These are phyloP conservation scores for Amblyjoppa proteus DNA, from an alignment of 2,888 invertebrate genomes.

Conservation along the genomic window DNA sequence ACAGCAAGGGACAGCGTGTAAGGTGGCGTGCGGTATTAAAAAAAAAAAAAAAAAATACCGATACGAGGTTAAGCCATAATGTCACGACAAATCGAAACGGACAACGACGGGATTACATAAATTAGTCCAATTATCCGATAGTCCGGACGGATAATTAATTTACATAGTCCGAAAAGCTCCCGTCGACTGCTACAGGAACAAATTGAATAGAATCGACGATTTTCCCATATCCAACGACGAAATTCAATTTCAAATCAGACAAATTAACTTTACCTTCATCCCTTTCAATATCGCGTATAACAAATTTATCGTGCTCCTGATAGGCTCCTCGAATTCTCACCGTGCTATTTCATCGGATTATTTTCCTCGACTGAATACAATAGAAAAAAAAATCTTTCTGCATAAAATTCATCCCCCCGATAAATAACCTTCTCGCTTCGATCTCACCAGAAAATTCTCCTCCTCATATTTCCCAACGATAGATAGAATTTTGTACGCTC, in stretches of 20 bases:
- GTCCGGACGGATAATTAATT: constrained; percentile 47
- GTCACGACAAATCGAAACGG: constrained; percentile 23
- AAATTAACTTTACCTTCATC: constrained; percentile 32
- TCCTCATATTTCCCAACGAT: neutral
- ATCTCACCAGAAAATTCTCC: neutral
- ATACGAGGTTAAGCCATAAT: neutral
- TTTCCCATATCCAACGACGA: constrained; percentile 8
- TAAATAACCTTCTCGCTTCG: neutral
- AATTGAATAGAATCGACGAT: constrained; percentile 15
- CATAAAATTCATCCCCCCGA: neutral
- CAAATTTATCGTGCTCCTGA: neutral
- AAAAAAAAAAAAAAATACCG: constrained; percentile 3
- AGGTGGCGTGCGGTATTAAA: neutral
- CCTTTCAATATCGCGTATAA: neutral
- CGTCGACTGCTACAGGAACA: neutral
- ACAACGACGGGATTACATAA: constrained; percentile 41
- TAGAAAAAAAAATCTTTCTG: neutral
- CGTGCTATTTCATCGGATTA: neutral
- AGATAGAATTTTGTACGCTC: constrained; percentile 1
- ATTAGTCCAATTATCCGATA: constrained; percentile 47
- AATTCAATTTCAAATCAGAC: constrained; percentile 31
- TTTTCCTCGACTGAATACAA: neutral
- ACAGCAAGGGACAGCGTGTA: neutral
- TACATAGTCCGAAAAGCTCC: constrained; percentile 25
- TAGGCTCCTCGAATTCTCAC: neutral